A percentile compares a stretch with the other conserved stretches of the same genome.
Conservation (phyloP, 2,888 invertebrate species). For the Eurois occulta region DNA sequence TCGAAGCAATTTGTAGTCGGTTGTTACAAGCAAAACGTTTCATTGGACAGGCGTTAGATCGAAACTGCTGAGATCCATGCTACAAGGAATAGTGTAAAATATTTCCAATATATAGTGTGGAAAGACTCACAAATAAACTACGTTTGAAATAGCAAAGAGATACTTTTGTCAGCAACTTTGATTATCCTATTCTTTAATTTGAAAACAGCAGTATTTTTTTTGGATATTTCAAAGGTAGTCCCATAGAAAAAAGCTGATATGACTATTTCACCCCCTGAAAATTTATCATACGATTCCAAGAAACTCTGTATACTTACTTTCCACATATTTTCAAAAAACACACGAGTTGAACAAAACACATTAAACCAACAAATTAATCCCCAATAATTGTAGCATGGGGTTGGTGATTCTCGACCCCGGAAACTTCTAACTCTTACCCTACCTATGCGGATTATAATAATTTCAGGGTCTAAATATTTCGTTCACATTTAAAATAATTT, state of each 20-base stretch:
- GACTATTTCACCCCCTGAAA: neutral
- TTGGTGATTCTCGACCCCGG: neutral
- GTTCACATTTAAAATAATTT: constrained; percentile 86
- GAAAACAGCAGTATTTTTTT: neutral
- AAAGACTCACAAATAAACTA: neutral
- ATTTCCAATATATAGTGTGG: neutral
- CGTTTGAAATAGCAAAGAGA: neutral
- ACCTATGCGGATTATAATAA: constrained; percentile 84
- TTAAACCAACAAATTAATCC: constrained; percentile 14
- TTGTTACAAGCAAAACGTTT: constrained; percentile 26
- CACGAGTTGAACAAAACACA: neutral
- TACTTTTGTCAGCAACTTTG: neutral
- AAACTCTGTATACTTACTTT: neutral
- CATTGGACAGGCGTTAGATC: neutral
- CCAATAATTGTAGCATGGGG: constrained; percentile 20
- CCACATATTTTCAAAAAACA: neutral
- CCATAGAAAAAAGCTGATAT: neutral
- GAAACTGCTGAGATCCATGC: neutral
- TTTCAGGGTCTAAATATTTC: constrained; percentile 83
- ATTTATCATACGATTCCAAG: neutral
- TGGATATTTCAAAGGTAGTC: neutral
- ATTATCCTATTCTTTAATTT: neutral
- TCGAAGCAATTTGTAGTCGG: constrained; percentile 13
- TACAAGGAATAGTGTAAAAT: neutral
- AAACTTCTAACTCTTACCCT: constrained; percentile 36